phyloP scores from a whole-genome alignment of 1,140 invertebrate species.

The Trichoplusia ni region DNA sequence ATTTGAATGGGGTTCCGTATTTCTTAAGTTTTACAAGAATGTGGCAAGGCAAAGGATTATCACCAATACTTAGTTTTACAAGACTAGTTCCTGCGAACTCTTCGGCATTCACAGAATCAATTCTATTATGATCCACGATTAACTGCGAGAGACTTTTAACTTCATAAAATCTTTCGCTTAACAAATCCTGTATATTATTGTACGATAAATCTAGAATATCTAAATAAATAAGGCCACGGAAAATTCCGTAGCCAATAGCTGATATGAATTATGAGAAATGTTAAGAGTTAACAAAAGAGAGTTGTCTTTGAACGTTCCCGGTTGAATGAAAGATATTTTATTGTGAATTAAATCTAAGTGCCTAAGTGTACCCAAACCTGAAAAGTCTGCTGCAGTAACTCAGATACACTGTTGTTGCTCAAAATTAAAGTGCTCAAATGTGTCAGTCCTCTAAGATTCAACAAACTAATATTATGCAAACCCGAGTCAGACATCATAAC shows the following conservation, averaged over 20 bases:
- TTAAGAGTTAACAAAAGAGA: slow-evolving; percentile 39
- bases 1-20: slow-evolving; percentile 19
- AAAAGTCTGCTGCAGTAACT: slow-evolving; percentile 41
- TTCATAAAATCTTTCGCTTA: slow-evolving; percentile 40
- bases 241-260: slow-evolving; percentile 45
- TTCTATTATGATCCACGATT: slow-evolving; percentile 43
- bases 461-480: slow-evolving; percentile 37
- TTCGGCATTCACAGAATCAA: slow-evolving; percentile 20
- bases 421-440: slow-evolving; percentile 39
- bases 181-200: slow-evolving; percentile 39
- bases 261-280: slow-evolving; percentile 44
- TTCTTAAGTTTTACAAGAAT: slow-evolving; percentile 37
- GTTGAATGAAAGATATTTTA: slow-evolving; percentile 45
- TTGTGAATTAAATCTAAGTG: slow-evolving; percentile 54
- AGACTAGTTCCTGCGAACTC: slow-evolving; percentile 25
- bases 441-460: slow-evolving; percentile 40
- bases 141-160: slow-evolving; percentile 30
- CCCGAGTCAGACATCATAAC: slow-evolving; percentile 45
- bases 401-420: slow-evolving; percentile 43
- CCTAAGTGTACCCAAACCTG: slow-evolving; percentile 31
- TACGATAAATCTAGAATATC: slow-evolving; percentile 42
- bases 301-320: slow-evolving; percentile 44
- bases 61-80: slow-evolving; percentile 41
- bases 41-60: slow-evolving; percentile 46
- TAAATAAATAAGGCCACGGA: slow-evolving; percentile 40